phyloP scores from a whole-genome alignment of 2,797 vertebrate species.

The Basileuterus tristriatus region DNA sequence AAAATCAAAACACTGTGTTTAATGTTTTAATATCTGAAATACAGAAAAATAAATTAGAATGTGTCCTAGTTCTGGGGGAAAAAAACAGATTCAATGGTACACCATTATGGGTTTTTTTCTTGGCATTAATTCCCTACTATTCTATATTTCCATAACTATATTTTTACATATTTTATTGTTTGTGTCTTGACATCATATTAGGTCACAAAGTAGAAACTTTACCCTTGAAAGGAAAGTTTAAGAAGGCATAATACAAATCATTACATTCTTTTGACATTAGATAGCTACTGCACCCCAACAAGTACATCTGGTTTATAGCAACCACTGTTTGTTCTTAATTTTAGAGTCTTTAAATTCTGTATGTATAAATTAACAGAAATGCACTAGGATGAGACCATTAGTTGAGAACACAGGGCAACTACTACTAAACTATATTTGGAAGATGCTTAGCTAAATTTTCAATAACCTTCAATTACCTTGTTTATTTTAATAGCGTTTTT shows the following conservation, averaged over 20 bases:
- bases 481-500: not conserved
- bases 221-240: not conserved
- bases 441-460: not conserved
- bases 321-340: not conserved
- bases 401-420: not conserved
- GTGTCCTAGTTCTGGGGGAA: not conserved
- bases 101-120: not conserved
- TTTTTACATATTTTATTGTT: not conserved
- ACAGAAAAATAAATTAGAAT: not conserved
- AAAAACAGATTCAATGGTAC: not conserved
- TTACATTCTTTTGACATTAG: not conserved
- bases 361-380: not conserved
- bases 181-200: not conserved
- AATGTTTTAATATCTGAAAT: not conserved
- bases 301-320: not conserved
- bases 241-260: not conserved
- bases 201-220: not conserved
- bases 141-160: not conserved
- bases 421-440: not conserved
- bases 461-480: not conserved
- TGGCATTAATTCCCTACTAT: not conserved
- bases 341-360: not conserved
- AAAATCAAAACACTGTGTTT: not conserved
- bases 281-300: not conserved
- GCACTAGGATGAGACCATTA: not conserved